Percentiles rank a stretch among this genome's conserved stretches.
phyloP scores from a whole-genome alignment of 2,113 vertebrate genomes.

The Bambusicola thoracicus region DNA sequence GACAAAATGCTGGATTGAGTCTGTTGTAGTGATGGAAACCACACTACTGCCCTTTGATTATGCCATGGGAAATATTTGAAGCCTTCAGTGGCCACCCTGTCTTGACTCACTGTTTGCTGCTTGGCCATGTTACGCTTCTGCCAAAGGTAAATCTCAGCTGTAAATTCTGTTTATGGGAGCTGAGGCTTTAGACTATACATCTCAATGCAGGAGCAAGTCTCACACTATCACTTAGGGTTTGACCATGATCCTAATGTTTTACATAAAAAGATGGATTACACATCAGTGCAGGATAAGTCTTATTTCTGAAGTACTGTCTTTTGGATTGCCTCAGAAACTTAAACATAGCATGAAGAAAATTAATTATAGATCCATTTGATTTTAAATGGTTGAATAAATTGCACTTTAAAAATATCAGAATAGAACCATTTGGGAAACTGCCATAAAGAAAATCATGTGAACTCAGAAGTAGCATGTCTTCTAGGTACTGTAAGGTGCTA shows the following conservation, averaged over 20 bases:
- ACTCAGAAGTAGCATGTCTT: background rate
- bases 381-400: background rate
- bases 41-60: background rate
- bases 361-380: background rate
- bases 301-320: background rate
- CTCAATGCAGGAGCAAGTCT: background rate
- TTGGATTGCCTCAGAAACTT: background rate
- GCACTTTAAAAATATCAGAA: background rate
- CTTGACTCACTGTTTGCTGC: background rate
- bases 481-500: background rate
- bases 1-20: background rate
- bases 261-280: background rate
- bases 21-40: background rate
- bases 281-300: background rate
- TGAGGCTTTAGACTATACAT: background rate
- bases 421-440: background rate
- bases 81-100: background rate
- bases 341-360: background rate
- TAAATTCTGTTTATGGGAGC: background rate
- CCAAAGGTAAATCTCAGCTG: background rate
- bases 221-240: background rate
- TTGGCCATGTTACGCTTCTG: background rate
- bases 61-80: background rate
- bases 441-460: background rate
- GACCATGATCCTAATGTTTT: background rate